A percentile compares a stretch with the other conserved stretches of the same genome.
These are phyloP conservation scores for Pachyrhynchus sulphureomaculatus DNA, from an alignment of 1,140 invertebrate genomes.

Conservation along the genomic window DNA sequence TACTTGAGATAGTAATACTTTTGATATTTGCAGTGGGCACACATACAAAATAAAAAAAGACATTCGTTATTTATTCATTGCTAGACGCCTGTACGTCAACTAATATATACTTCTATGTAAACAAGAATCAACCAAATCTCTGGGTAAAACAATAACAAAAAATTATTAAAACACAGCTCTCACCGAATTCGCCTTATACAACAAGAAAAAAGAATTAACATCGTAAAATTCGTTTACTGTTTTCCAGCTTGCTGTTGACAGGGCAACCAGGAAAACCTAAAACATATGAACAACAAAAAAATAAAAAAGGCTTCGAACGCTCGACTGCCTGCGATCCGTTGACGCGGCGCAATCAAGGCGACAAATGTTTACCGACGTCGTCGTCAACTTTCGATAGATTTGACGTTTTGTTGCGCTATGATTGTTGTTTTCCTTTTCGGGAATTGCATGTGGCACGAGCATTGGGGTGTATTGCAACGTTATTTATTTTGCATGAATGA, in stretches of 20 bases:
- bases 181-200: no score
- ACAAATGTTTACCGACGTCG: conserved; percentile 43
- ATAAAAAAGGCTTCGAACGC: conserved; percentile 7
- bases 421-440: conserved; percentile 39
- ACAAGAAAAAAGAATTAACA: no score
- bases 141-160: no score
- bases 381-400: conserved; percentile 41
- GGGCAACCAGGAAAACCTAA: conserved; percentile 4
- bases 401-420: conserved; percentile 36
- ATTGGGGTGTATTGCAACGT: conserved; percentile 18
- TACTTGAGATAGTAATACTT: no score
- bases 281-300: conserved; percentile 10
- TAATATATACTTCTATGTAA: no score
- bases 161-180: no score
- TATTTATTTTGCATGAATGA: conserved; percentile 27
- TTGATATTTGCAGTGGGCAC: no score
- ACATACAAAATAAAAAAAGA: no score
- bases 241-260: not conserved
- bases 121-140: no score
- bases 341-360: conserved; percentile 37
- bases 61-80: no score
- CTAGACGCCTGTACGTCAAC: no score
- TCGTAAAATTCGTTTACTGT: not conserved
- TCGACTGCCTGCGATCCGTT: not conserved
- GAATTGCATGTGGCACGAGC: conserved; percentile 38